Conservation (phyloP, 1,140 invertebrate genomes). For the Pseudomyrmex flavicornis region DNA sequence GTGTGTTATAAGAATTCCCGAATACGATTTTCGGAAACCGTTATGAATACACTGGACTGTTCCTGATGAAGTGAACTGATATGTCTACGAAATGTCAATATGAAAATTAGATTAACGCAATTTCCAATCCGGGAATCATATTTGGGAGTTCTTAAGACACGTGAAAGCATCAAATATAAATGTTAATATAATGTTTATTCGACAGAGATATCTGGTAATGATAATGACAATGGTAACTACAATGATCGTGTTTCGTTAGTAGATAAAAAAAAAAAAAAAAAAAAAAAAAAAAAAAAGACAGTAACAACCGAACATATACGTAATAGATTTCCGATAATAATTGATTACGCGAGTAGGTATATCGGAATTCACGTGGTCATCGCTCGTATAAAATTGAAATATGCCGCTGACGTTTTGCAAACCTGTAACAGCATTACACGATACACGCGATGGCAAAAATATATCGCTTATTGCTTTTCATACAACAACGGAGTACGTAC, state of each 20-base stretch:
- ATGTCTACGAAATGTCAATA: too few species aligned
- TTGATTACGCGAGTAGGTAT: background rate
- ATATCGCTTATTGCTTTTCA: background rate
- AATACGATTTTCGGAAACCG: too few species aligned
- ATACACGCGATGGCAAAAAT: background rate
- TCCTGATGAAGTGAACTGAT: too few species aligned
- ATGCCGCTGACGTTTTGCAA: conserved; percentile 79
- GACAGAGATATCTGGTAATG: background rate
- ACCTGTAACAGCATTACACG: conserved; percentile 62
- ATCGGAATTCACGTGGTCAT: conserved; percentile 54
- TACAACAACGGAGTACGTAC: conserved; percentile 46
- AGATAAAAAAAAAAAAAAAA: background rate
- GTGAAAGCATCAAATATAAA: too few species aligned
- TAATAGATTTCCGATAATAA: background rate
- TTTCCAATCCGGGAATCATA: too few species aligned
- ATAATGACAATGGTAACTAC: too few species aligned
- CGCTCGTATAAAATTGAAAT: conserved; percentile 77
- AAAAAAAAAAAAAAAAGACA: background rate
- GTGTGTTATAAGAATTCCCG: too few species aligned
- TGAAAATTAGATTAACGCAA: too few species aligned
- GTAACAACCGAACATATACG: background rate
- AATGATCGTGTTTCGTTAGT: background rate
- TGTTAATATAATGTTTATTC: conserved; percentile 28
- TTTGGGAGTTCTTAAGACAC: too few species aligned
- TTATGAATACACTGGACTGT: too few species aligned